phyloP scores from a whole-genome alignment of 2,113 vertebrate species.

The Actenoides lindsayi region DNA sequence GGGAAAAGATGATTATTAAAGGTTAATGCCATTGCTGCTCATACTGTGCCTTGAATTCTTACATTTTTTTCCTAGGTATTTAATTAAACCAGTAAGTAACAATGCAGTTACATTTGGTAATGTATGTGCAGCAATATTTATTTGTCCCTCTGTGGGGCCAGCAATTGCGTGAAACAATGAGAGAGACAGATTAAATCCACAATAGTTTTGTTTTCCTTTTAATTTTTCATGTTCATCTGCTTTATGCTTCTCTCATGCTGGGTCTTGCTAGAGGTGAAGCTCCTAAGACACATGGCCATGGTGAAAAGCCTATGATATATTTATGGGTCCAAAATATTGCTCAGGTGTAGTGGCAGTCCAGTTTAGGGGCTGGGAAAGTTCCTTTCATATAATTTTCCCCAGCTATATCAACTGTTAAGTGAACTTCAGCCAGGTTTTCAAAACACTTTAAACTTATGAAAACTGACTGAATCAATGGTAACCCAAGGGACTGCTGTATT shows the following conservation, averaged over 20 bases:
- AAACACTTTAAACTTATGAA: background rate
- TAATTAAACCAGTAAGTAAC: conserved; percentile 71
- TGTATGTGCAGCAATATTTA: conserved; percentile 27
- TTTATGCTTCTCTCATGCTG: background rate
- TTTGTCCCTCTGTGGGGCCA: conserved; percentile 40
- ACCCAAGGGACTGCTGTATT: background rate
- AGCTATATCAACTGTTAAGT: background rate
- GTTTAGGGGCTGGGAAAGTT: background rate
- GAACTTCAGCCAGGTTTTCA: background rate
- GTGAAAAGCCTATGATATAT: background rate
- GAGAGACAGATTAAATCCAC: background rate
- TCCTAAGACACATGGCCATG: background rate
- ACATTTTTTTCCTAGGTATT: conserved; percentile 50
- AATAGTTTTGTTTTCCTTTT: background rate
- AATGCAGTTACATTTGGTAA: conserved; percentile 71
- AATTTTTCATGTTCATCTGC: background rate
- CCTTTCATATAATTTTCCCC: background rate
- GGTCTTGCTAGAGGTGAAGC: background rate
- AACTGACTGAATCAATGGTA: background rate
- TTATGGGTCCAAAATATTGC: background rate
- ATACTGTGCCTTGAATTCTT: conserved; percentile 52
- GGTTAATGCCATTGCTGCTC: conserved; percentile 59
- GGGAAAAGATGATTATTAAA: conserved; percentile 71
- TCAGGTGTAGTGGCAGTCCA: background rate
- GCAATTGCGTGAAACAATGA: background rate